Percentiles rank a stretch among this genome's conserved stretches.
Evolutionary conservation across 2,888 invertebrate species (phyloP).

Genomic region (Andrena haemorrhoa): DNA sequence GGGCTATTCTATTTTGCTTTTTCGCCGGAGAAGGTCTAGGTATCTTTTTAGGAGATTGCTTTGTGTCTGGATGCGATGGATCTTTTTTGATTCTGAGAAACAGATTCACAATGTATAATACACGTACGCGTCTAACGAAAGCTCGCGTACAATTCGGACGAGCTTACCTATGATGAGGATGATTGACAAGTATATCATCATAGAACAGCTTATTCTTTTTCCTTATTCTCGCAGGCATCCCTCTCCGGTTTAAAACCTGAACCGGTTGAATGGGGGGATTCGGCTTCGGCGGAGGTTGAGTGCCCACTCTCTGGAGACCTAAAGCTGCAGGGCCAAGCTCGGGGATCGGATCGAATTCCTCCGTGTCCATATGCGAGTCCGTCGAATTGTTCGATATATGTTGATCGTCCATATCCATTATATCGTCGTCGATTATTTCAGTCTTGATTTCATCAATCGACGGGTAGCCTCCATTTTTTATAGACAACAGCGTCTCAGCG

Average conservation of each 20-base stretch:
- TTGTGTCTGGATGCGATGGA: conserved; percentile 77
- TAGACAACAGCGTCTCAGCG: conserved; percentile 86
- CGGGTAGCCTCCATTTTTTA: conserved; percentile 86
- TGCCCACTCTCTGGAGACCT: conserved; percentile 93
- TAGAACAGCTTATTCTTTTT: conserved; percentile 96
- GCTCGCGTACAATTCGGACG: neutral
- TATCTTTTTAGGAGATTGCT: conserved; percentile 89
- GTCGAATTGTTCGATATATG: conserved; percentile 79
- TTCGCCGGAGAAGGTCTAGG: conserved; percentile 87
- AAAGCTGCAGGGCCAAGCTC: conserved; percentile 92
- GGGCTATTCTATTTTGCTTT: conserved; percentile 75
- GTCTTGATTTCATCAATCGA: conserved; percentile 77
- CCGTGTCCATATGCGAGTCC: conserved; percentile 86
- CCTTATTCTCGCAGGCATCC: conserved; percentile 95
- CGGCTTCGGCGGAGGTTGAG: conserved; percentile 90
- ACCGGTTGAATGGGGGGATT: conserved; percentile 90
- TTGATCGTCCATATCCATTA: conserved; percentile 88
- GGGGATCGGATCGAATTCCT: conserved; percentile 88
- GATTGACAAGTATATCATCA: conserved; percentile 95
- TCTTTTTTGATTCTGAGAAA: conserved; percentile 82
- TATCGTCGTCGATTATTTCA: conserved; percentile 84
- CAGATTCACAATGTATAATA: conserved; percentile 6
- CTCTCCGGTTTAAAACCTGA: conserved; percentile 93
- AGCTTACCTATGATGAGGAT: conserved; percentile 89
- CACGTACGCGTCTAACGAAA: neutral